Base-by-base conservation (phyloP, 2,113 vertebrate species). In the Solenodon paradoxus region DNA sequence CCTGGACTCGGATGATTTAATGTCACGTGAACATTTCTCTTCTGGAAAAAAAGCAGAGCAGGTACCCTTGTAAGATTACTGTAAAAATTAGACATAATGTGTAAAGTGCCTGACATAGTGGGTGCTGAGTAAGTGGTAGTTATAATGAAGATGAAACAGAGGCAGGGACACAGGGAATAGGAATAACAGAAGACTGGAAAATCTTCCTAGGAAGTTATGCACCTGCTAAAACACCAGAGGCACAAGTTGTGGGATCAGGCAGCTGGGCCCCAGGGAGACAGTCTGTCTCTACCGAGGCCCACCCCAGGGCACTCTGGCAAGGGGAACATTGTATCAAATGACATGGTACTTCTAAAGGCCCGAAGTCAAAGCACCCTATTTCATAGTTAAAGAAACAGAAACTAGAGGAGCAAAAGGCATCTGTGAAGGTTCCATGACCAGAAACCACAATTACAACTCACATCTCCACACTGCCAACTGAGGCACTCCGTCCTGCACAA, bases 121-220 rank as follows among this genome's bases (percentile, higher is more conserved):
- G 35, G 32, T 42, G 40, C 28, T 78, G n/a, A 16, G 26, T 26
- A 38, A 64, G 40, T 0, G 1, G 74, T 1, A 32, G 57, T 42
- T n/a, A 30, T 3, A 28, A 20, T 7, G 22, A 32, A 88, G 47
- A 61, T 0, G 57, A 68, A 30, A 24, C 0, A 30, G 26, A 53
- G n/a, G 24, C 61, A 51, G 57, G 16, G 22, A 72, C 30, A 32
- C 17, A n/a, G 45, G 35, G 19, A 79, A 66, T 55, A 8, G 8
- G 11, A 49, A 26, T 1, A 20, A 74, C 0, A 0, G 6, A 69
- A 51, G 20, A 49, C 63, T 53, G n/a, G 5, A 1, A 2, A 40
- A 75, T n/a, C 63, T 45, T 71, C 61, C 22, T 32, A n/a, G 42
- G 51, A 77, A 85, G 78, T 40, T 4, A 47, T 3, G 3, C 2